A percentile compares a stretch with the other conserved stretches of the same genome.
Conservation (phyloP, 1,140 invertebrate genomes). For the Nebria ingens region DNA sequence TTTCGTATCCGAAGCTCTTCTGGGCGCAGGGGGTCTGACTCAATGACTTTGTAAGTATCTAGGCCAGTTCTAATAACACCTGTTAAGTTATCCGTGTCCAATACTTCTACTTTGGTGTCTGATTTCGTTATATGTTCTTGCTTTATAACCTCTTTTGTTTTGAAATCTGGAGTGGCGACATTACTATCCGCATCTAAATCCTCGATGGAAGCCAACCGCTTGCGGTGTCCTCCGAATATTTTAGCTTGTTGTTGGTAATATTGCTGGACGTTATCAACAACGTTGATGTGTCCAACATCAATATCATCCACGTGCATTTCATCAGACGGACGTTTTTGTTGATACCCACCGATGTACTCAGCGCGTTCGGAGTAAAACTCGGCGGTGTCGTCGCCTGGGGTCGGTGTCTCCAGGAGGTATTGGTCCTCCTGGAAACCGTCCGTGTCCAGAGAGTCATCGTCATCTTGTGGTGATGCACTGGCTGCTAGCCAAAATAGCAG, state of each 20-base stretch:
- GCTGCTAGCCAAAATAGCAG: too few species aligned
- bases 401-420: constrained; percentile 35
- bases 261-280: constrained; percentile 26
- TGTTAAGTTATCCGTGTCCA: constrained; percentile 13
- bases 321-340: constrained; percentile 10
- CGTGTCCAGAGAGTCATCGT: constrained; percentile 41
- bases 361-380: neutral
- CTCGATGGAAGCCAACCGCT: constrained; percentile 32
- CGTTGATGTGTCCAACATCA: constrained; percentile 27
- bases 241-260: constrained; percentile 30
- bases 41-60: constrained; percentile 25
- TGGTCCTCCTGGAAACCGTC: constrained; percentile 39
- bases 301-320: constrained; percentile 17
- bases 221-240: constrained; percentile 27
- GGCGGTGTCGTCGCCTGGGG: constrained; percentile 20
- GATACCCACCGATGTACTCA: constrained; percentile 17
- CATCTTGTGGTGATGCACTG: constrained; percentile 39
- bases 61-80: constrained; percentile 25
- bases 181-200: constrained; percentile 30
- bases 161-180: constrained; percentile 18
- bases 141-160: constrained; percentile 9
- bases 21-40: constrained; percentile 24
- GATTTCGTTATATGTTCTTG: neutral
- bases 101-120: neutral
- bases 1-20: constrained; percentile 22